Evolutionary conservation across 2,113 vertebrate genomes (phyloP).

Genomic region (Syngnathoides biaculeatus): DNA sequence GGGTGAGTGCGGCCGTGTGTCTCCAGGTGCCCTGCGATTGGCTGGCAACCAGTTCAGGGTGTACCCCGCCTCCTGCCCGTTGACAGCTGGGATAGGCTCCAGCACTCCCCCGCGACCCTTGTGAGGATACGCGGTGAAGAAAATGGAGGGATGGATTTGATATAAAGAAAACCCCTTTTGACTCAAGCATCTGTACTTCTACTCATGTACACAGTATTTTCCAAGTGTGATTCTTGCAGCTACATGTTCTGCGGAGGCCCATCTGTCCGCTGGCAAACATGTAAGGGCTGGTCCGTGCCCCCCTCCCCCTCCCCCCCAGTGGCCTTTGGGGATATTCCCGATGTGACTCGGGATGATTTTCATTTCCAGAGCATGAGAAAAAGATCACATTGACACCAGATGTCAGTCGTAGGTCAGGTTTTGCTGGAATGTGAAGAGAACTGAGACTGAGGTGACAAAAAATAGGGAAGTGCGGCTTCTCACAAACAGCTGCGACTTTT

Average conservation of each 20-base stretch:
- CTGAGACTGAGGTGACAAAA: not conserved
- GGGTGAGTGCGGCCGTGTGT: too few species aligned
- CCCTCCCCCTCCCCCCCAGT: too few species aligned
- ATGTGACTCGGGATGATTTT: conserved; percentile 33
- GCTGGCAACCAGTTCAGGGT: too few species aligned
- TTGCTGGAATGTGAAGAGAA: not conserved
- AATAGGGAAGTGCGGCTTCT: conserved; percentile 16
- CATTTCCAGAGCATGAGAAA: not conserved
- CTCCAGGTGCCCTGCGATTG: too few species aligned
- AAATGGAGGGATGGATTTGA: too few species aligned
- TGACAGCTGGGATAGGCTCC: too few species aligned
- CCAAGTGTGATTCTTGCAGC: not conserved
- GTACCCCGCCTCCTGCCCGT: too few species aligned
- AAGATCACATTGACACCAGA: not conserved
- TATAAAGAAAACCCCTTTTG: too few species aligned
- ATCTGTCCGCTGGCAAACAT: conserved; percentile 16
- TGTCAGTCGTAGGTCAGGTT: not conserved
- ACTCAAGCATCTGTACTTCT: not conserved
- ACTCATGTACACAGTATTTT: not conserved
- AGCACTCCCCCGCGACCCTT: too few species aligned
- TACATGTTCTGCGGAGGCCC: not conserved
- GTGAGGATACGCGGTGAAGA: too few species aligned
- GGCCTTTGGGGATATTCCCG: conserved; percentile 8
- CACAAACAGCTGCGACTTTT: conserved; percentile 13
- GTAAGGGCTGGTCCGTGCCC: not conserved